Conservation (phyloP, 2,797 vertebrate genomes). For the Erethizon dorsatum region DNA sequence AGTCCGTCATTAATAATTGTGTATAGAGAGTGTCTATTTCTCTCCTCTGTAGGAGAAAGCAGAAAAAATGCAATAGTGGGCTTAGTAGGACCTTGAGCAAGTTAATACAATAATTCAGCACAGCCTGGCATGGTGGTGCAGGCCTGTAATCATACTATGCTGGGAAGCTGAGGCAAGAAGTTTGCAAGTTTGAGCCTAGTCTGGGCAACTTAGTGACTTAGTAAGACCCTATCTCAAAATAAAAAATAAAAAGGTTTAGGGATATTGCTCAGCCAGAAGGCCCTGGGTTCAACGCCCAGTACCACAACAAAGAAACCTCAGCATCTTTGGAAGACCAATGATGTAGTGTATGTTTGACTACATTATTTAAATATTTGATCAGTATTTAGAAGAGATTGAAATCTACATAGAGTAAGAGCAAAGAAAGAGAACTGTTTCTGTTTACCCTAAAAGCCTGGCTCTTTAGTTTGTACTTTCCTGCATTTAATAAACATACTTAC, state of each 20-base stretch:
- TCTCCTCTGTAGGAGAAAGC: neutral
- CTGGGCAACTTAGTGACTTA: neutral
- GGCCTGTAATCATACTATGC: neutral
- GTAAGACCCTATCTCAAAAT: neutral
- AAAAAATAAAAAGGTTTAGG: neutral
- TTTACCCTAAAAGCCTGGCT: neutral
- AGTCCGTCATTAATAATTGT: neutral
- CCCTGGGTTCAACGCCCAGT: neutral
- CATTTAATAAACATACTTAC: neutral
- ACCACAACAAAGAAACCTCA: neutral
- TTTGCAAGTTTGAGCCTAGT: neutral
- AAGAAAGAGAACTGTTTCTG: neutral
- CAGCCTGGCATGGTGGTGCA: neutral
- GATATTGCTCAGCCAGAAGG: neutral
- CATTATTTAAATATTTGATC: slow-evolving; percentile 43
- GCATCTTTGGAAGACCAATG: neutral
- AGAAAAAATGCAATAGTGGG: neutral
- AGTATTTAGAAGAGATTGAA: slow-evolving; percentile 13
- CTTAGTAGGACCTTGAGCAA: neutral
- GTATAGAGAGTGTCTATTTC: neutral
- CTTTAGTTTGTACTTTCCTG: neutral
- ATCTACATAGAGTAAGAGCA: neutral
- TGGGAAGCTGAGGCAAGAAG: neutral
- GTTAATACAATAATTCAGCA: neutral
- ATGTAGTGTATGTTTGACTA: neutral